Conservation (phyloP, 2,797 vertebrate species). For the Eupleurogrammus muticus region DNA sequence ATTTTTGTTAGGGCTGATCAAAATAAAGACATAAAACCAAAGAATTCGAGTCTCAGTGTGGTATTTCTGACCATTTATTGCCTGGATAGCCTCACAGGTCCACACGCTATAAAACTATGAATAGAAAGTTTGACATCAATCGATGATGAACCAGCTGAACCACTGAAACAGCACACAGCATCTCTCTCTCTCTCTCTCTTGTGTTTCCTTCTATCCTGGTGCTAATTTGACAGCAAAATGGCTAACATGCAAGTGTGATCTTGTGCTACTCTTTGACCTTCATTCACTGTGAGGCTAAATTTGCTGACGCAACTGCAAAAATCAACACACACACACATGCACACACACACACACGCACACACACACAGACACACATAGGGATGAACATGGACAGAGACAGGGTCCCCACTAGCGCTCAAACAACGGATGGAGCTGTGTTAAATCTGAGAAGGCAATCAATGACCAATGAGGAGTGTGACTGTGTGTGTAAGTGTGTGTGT, state of each 20-base stretch:
- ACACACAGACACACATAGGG: slow-evolving; percentile 27
- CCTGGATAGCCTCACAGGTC: background rate
- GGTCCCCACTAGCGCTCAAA: slow-evolving; percentile 71
- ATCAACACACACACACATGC: slow-evolving; percentile 25
- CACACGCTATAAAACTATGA: slow-evolving; percentile 33
- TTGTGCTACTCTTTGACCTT: slow-evolving; percentile 61
- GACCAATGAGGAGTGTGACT: slow-evolving; percentile 74
- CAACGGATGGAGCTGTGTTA: slow-evolving; percentile 79
- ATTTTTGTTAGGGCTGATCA: no score
- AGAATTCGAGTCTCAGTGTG: background rate
- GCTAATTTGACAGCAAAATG: slow-evolving; percentile 23
- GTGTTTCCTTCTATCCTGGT: slow-evolving; percentile 1
- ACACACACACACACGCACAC: slow-evolving; percentile 9
- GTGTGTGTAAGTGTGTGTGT: slow-evolving; percentile 48
- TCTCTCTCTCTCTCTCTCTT: slow-evolving; percentile 5
- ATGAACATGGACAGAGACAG: slow-evolving; percentile 68
- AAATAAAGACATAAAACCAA: background rate
- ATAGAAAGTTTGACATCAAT: slow-evolving; percentile 52
- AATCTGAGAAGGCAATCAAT: slow-evolving; percentile 86
- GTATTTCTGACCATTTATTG: slow-evolving; percentile 16
- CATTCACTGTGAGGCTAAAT: slow-evolving; percentile 49
- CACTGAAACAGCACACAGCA: slow-evolving; percentile 33
- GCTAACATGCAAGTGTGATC: slow-evolving; percentile 18
- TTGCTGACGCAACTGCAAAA: slow-evolving; percentile 50
- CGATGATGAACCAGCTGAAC: slow-evolving; percentile 25